Evolutionary conservation across 2,888 invertebrate species (phyloP), one percentile per base, ranked within the genome.

Genomic region (Clunio marinus): DNA sequence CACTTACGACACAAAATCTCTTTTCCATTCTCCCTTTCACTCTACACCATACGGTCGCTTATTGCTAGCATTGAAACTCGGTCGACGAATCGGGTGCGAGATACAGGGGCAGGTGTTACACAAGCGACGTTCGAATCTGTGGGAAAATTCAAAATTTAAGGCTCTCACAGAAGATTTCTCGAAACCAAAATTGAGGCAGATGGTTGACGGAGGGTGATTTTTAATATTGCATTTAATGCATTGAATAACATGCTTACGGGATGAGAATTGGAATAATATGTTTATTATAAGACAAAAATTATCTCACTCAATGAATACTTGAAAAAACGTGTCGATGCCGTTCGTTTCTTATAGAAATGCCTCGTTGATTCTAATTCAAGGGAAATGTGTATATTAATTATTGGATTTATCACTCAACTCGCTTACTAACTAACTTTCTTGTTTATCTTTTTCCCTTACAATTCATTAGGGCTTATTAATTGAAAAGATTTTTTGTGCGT

Each of bases 61-160:
- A 20, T 15, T 51, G 51, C 17, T 17, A 20, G 3, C 7, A 15
- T 20, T 1, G 25, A 27, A 25, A 25, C 5, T 22, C 45, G 41
- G 37, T 63, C 28, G 58, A 63, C 70, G 51, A 68, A 68, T 68
- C 62, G 46, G 62, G 51, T 46, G 62, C 69, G 82, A 82, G 82
- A 82, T 82, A 81, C 81, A 77, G 80, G 80, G 82, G 83, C 83
- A 83, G 83, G 83, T 83, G 83, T 82, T 81, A 81, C 79, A 81
- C 81, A 41, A 35, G 17, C 45, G 10, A 46, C 25, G n/a, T 45
- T 46, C 27, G 46, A 45, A 37, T 46, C 63, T 63, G 63, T 63
- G 63, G 63, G 63, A 63, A 63, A 63, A 63, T 63, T 37, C 37
- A 37, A 37, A 37, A 37, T 63, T 63, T 37, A 17, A 27, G 41